Evolutionary conservation across 2,888 invertebrate genomes (phyloP), one percentile per base, ranked within the genome.

Genomic region (Diarsia mendica): DNA sequence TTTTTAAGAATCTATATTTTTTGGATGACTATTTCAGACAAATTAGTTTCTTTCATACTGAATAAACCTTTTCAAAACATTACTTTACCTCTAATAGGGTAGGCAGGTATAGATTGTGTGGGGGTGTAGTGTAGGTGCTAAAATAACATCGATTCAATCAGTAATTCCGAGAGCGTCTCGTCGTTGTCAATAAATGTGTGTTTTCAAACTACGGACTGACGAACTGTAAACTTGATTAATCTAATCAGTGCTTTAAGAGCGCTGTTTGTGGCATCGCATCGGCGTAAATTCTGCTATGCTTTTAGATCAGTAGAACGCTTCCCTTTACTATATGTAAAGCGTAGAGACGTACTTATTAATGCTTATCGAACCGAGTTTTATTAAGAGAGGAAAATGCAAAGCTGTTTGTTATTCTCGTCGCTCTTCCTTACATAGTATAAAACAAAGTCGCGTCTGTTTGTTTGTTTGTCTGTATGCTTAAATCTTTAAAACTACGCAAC

Each of bases 201-300:
- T 71, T 77, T 72, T 65, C 67, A 69, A 80, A 80, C 67, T 77
- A 70, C 55, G 53, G 67, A 23, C 55, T 80, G 72, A 72, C 55
- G 71, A 80, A 81, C 67, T 80, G 75, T 70, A 33, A 85, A 76
- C 64, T 71, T 53, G 72, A 74, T 63, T 72, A 72, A 82, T 75
- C 64, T 84, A 77, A 85, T 86, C 78, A 74, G 74, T 39, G 77
- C 74, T 72, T 72, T 74, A 74, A 72, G 65, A 69, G 74, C 63
- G 18, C 73, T 80, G 63, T 78, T 85, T 77, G 69, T 72, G 70
- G 28, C 28, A 28, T 28, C 28, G 72, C 74, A 28, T 72, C 33
- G 60, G 49, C 46, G 64, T 70, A 63, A 77, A 85, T 28, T 73
- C 60, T 72, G 67, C 72, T 75, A 76, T 73, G 76, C 76, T 68